phyloP scores from a whole-genome alignment of 2,888 invertebrate genomes.

The Bembecia ichneumoniformis region DNA sequence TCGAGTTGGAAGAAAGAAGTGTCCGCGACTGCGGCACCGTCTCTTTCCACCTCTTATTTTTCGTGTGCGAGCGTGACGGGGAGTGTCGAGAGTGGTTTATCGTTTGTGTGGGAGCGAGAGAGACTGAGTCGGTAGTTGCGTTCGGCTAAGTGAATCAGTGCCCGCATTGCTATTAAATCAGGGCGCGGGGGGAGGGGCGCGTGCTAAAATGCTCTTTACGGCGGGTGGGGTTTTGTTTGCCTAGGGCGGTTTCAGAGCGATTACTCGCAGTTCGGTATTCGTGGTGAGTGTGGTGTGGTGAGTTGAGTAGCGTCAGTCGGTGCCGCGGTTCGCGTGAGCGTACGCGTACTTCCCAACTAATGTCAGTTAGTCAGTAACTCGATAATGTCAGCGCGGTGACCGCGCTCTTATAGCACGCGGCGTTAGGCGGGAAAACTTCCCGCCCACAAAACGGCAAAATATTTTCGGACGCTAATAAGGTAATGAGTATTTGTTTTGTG shows the following conservation, averaged over 20 bases:
- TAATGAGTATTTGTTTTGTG: constrained; percentile 22
- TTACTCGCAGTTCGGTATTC: constrained; percentile 34
- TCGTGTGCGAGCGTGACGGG: constrained; percentile 25
- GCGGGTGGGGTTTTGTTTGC: constrained; percentile 70
- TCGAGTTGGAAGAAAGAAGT: constrained; percentile 67
- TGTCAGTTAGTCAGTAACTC: constrained; percentile 19
- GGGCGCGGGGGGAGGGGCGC: constrained; percentile 57
- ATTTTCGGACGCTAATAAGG: constrained; percentile 74
- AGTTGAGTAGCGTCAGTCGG: constrained; percentile 24
- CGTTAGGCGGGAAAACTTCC: constrained; percentile 66
- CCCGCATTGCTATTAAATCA: constrained; percentile 72
- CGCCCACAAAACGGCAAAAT: constrained; percentile 64
- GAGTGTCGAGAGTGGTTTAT: constrained; percentile 21
- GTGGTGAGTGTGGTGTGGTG: constrained; percentile 23
- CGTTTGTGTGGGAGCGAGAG: constrained; percentile 40
- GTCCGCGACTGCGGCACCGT: constrained; percentile 46
- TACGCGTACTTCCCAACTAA: constrained; percentile 26
- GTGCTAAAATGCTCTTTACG: constrained; percentile 67
- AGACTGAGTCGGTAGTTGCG: constrained; percentile 59
- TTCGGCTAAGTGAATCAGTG: constrained; percentile 72
- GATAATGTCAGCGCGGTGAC: constrained; percentile 60
- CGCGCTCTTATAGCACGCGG: constrained; percentile 47
- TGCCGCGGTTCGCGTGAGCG: constrained; percentile 41
- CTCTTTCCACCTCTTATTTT: constrained; percentile 40
- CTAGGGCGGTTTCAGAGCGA: constrained; percentile 63